Evolutionary conservation across 2,113 vertebrate species (phyloP).

Genomic region (Crotalus helleri): DNA sequence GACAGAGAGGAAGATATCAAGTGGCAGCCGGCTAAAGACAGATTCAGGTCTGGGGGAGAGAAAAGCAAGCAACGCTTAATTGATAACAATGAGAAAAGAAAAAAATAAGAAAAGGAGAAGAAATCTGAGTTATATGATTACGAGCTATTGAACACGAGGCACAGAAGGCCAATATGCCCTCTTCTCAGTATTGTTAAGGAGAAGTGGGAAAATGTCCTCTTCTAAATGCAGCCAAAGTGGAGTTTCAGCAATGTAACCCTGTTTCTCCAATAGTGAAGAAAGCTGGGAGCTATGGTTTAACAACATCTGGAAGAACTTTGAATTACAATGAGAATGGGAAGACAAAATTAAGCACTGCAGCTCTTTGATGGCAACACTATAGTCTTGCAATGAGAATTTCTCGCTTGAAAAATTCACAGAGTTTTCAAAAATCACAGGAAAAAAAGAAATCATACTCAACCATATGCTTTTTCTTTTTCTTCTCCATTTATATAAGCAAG

Average conservation of each 20-base stretch:
- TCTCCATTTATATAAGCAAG: neutral
- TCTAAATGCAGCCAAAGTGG: neutral
- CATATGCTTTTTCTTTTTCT: neutral
- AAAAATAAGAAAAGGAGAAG: neutral
- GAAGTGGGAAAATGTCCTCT: neutral
- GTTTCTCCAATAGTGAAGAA: neutral
- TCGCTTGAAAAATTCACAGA: neutral
- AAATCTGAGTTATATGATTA: neutral
- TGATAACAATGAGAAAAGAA: neutral
- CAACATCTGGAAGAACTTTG: neutral
- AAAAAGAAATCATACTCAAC: neutral
- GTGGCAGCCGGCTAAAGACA: neutral
- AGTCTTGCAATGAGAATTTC: neutral
- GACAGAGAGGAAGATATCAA: neutral
- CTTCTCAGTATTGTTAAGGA: neutral
- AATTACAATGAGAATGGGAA: neutral
- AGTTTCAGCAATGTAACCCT: neutral
- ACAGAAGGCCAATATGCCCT: neutral
- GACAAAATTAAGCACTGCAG: neutral
- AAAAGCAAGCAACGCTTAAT: neutral
- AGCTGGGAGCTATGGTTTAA: neutral
- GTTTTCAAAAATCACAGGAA: neutral
- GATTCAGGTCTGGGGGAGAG: neutral
- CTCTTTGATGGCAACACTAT: neutral
- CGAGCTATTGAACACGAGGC: neutral